Percentiles rank a stretch among this genome's conserved stretches.
Conservation (phyloP, 1,140 invertebrate genomes). For the Zaprionus ornatus region DNA sequence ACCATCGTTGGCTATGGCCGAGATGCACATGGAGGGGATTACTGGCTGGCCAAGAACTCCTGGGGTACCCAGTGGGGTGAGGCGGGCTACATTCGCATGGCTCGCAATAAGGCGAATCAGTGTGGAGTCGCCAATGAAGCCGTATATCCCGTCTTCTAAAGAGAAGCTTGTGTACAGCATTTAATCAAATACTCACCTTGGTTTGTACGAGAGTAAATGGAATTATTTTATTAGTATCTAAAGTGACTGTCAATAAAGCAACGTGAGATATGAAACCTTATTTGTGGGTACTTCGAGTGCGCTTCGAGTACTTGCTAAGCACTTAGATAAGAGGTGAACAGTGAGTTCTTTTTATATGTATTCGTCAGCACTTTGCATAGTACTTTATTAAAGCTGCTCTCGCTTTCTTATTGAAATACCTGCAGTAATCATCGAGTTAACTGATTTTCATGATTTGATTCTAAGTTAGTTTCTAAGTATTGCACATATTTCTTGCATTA, state of each 20-base stretch:
- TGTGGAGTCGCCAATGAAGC: conserved; percentile 11
- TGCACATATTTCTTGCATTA: too few relatives aligned
- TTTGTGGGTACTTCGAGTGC: conserved; percentile 3
- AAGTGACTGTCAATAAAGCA: neutral
- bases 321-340: conserved; percentile 7
- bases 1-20: conserved; percentile 91
- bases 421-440: too few relatives aligned
- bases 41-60: conserved; percentile 88
- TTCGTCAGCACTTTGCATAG: neutral
- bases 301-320: conserved; percentile 21
- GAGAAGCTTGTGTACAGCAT: neutral
- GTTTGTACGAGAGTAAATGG: too few relatives aligned
- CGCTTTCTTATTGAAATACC: too few relatives aligned
- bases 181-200: neutral
- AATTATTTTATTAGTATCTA: neutral
- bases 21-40: conserved; percentile 84
- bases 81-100: conserved; percentile 86
- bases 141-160: conserved; percentile 19
- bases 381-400: too few relatives aligned
- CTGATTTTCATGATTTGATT: too few relatives aligned
- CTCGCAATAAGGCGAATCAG: conserved; percentile 83
- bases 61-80: conserved; percentile 86
- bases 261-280: neutral
- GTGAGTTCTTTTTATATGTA: conserved; percentile 5
- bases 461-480: too few relatives aligned